phyloP scores from a whole-genome alignment of 2,113 vertebrate species.

The Alouatta palliata region DNA sequence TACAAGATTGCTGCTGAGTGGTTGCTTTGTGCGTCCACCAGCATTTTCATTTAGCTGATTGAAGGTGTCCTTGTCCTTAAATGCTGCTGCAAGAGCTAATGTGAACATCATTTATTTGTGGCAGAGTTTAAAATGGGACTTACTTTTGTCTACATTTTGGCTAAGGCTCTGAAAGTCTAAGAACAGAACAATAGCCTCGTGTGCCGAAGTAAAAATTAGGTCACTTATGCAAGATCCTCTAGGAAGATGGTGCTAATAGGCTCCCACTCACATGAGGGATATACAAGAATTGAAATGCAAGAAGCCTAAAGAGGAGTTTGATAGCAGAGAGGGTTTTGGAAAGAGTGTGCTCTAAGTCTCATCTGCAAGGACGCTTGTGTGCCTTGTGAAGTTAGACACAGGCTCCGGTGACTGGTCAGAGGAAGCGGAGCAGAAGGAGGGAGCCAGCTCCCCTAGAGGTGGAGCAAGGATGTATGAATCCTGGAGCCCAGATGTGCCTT shows the following conservation, averaged over 20 bases:
- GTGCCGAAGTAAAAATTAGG: neutral
- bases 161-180: neutral
- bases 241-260: neutral
- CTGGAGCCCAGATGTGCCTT: neutral
- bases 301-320: neutral
- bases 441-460: neutral
- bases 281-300: neutral
- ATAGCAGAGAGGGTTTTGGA: neutral
- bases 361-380: neutral
- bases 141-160: neutral
- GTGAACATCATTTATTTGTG: neutral
- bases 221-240: neutral
- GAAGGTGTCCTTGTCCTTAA: neutral
- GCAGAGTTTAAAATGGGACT: neutral
- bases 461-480: neutral
- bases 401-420: neutral
- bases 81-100: neutral
- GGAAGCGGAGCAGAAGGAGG: neutral
- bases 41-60: constrained; percentile 13
- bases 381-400: neutral
- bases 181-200: neutral
- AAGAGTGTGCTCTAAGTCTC: neutral
- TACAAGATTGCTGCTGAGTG: constrained; percentile 41
- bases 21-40: neutral
- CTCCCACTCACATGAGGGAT: neutral